phyloP scores from a whole-genome alignment of 2,113 vertebrate genomes.

The Erpornis zantholeuca region DNA sequence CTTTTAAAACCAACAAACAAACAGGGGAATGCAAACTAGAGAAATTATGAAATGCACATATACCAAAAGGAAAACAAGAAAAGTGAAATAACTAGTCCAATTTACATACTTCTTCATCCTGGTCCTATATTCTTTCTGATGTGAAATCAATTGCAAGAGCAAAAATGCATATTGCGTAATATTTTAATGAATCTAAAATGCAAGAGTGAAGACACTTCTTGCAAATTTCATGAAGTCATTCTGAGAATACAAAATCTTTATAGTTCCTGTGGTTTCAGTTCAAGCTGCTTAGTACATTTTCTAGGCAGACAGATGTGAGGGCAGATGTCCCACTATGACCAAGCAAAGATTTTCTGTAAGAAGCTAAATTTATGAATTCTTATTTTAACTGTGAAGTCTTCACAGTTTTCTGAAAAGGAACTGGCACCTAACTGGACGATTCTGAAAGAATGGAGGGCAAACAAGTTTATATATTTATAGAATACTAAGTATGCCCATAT shows the following conservation, averaged over 20 bases:
- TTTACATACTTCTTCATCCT: neutral
- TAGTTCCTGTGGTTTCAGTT: neutral
- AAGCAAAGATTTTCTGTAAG: neutral
- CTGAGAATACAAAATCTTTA: neutral
- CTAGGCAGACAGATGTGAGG: neutral
- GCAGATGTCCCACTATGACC: neutral
- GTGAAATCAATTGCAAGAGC: neutral
- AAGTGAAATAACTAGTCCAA: neutral
- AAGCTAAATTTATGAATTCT: neutral
- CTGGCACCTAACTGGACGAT: fast-evolving
- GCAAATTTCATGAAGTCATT: neutral
- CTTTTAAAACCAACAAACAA: neutral
- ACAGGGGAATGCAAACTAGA: neutral
- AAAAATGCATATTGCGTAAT: neutral
- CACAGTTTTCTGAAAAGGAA: neutral
- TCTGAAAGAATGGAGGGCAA: neutral
- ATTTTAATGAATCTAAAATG: neutral
- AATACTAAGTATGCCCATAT: neutral
- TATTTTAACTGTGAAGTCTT: neutral
- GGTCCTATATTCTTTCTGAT: neutral
- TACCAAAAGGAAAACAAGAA: neutral
- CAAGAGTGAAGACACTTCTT: neutral
- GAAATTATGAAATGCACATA: neutral
- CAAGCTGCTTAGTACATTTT: neutral
- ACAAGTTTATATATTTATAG: neutral